Conservation (phyloP, 2,113 vertebrate genomes). For the Limnothrissa miodon region DNA sequence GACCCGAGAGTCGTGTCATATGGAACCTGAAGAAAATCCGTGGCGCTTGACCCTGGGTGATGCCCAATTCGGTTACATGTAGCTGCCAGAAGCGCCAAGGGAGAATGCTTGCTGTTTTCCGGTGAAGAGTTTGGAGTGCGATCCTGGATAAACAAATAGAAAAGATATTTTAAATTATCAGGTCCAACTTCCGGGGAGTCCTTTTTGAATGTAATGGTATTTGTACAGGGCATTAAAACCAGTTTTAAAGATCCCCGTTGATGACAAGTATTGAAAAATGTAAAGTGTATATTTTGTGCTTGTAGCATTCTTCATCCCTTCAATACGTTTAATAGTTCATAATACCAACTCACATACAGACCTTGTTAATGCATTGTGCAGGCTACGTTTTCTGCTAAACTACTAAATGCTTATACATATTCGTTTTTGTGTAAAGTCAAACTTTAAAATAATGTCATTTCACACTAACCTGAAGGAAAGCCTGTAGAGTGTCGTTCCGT, state of each 20-base stretch:
- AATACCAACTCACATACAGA: background rate
- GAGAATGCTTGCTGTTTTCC: constrained; percentile 92
- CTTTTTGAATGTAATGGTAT: background rate
- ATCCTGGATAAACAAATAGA: constrained; percentile 76
- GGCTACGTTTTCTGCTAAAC: background rate
- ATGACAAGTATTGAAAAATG: background rate
- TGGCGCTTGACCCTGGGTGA: constrained; percentile 79
- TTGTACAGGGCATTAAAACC: background rate
- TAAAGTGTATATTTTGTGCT: background rate
- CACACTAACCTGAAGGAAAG: constrained; percentile 95
- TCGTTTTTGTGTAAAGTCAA: background rate
- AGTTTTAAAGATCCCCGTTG: background rate
- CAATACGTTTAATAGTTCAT: background rate
- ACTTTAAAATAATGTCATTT: constrained; percentile 44
- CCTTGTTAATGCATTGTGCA: background rate
- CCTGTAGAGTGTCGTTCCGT: constrained; percentile 93
- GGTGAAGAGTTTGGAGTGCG: constrained; percentile 96
- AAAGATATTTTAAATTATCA: background rate
- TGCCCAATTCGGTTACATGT: constrained; percentile 98
- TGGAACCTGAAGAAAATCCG: constrained; percentile 91
- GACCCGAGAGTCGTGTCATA: constrained; percentile 91
- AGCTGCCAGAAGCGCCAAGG: constrained; percentile 92
- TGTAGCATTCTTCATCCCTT: background rate
- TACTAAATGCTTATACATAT: background rate
- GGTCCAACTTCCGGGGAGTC: background rate